Evolutionary conservation across 2,888 invertebrate genomes (phyloP).

Genomic region (Autographa gamma): DNA sequence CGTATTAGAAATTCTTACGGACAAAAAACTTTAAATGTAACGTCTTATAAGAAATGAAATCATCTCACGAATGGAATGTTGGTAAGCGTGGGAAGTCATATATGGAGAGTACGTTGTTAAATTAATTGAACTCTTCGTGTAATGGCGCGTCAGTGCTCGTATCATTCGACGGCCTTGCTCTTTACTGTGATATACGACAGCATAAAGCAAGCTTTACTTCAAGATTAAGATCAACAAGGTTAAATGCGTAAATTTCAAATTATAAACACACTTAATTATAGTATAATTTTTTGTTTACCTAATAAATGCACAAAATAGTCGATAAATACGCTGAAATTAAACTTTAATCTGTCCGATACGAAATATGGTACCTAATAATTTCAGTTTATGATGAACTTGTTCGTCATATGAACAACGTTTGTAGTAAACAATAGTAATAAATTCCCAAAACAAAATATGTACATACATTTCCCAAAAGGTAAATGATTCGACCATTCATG

Average conservation of each 20-base stretch:
- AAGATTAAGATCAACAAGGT: constrained; percentile 68
- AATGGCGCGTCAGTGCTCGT: constrained; percentile 64
- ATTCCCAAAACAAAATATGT: no score
- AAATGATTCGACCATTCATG: neutral
- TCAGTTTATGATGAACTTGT: neutral
- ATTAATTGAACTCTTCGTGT: constrained; percentile 78
- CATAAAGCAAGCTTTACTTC: constrained; percentile 64
- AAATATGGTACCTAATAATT: neutral
- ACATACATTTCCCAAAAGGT: neutral
- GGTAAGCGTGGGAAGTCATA: constrained; percentile 79
- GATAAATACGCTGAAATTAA: neutral
- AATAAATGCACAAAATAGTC: neutral
- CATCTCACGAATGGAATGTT: constrained; percentile 55
- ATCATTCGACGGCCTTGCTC: constrained; percentile 69
- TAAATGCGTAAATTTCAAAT: constrained; percentile 53
- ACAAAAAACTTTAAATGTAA: neutral
- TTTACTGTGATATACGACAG: constrained; percentile 65
- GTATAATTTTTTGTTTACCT: no score
- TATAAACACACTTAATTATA: constrained; percentile 7
- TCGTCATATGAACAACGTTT: neutral
- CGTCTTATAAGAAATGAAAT: constrained; percentile 32
- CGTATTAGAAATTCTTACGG: no score
- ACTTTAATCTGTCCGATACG: neutral
- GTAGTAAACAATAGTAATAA: neutral
- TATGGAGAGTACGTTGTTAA: constrained; percentile 72